phyloP scores from a whole-genome alignment of 2,888 invertebrate genomes.

The Polietes domitor region DNA sequence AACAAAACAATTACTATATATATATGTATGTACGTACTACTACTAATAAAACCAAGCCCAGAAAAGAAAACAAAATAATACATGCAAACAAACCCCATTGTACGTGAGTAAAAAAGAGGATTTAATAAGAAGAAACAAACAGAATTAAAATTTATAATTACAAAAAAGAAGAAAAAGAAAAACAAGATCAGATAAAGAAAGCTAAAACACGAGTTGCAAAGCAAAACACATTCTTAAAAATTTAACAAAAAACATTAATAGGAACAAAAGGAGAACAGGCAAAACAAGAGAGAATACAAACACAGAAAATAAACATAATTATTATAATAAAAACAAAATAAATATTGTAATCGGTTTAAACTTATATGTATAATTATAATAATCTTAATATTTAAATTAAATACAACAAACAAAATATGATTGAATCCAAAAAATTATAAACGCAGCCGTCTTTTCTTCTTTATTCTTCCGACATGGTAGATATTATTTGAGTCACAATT shows the following conservation, averaged over 20 bases:
- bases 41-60: slow-evolving; percentile 36
- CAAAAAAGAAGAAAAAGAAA: background rate
- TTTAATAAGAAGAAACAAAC: slow-evolving; percentile 51
- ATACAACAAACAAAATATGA: slow-evolving; percentile 79
- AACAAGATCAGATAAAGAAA: slow-evolving; percentile 6
- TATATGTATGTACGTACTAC: slow-evolving; percentile 63
- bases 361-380: slow-evolving; percentile 80
- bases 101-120: slow-evolving; percentile 40
- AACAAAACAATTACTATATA: slow-evolving; percentile 55
- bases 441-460: background rate
- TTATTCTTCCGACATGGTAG: no score
- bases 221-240: slow-evolving; percentile 64
- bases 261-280: slow-evolving; percentile 56
- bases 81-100: slow-evolving; percentile 2
- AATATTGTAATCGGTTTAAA: slow-evolving; percentile 79
- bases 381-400: slow-evolving; percentile 80
- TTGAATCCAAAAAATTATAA: slow-evolving; percentile 75
- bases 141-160: slow-evolving; percentile 15
- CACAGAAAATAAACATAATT: slow-evolving; percentile 58
- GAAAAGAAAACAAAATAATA: slow-evolving; percentile 21
- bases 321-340: slow-evolving; percentile 62
- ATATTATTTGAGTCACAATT: no score
- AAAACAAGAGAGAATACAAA: slow-evolving; percentile 67
- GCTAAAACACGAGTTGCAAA: slow-evolving; percentile 42
- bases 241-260: slow-evolving; percentile 57